Conservation (phyloP, 2,888 invertebrate genomes). For the Ypsolopha scabrella region DNA sequence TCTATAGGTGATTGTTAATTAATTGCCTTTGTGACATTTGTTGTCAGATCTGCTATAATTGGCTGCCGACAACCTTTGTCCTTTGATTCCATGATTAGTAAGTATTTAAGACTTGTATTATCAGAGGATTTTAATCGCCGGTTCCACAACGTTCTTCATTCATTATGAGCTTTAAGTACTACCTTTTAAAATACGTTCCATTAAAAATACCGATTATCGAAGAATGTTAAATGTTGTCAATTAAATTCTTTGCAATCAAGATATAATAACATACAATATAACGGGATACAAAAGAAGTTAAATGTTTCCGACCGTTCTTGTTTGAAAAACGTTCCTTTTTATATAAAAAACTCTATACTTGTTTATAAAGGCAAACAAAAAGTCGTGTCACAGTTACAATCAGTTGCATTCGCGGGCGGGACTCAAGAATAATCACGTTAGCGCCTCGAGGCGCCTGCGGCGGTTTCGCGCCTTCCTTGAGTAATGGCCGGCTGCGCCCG, state of each 20-base stretch:
- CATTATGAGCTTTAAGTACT: too few relatives aligned
- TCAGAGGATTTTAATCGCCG: too few relatives aligned
- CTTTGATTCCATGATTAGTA: slow-evolving; percentile 1
- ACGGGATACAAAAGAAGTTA: background rate
- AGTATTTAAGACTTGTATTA: too few relatives aligned
- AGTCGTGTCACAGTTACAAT: background rate
- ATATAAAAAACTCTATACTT: too few relatives aligned
- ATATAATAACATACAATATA: too few relatives aligned
- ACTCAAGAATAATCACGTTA: slow-evolving; percentile 3
- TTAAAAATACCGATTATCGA: too few relatives aligned
- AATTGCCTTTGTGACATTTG: slow-evolving; percentile 5
- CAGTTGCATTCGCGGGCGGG: background rate
- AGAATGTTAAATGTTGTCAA: too few relatives aligned
- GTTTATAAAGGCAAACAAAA: background rate
- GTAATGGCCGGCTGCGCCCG: slow-evolving; percentile 3
- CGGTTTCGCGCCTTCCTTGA: slow-evolving; percentile 5
- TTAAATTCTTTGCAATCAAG: too few relatives aligned
- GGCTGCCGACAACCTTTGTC: background rate
- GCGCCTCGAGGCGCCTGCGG: slow-evolving; percentile 2
- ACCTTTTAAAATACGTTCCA: too few relatives aligned
- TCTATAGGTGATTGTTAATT: slow-evolving; percentile 4
- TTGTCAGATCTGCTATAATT: slow-evolving; percentile 2
- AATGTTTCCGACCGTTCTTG: background rate
- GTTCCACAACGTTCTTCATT: too few relatives aligned
- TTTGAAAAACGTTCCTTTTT: too few relatives aligned